A percentile compares a stretch with the other conserved stretches of the same genome.
These are phyloP conservation scores for Pasiphila rectangulata DNA, from an alignment of 2,888 invertebrate genomes.

Conservation along the genomic window DNA sequence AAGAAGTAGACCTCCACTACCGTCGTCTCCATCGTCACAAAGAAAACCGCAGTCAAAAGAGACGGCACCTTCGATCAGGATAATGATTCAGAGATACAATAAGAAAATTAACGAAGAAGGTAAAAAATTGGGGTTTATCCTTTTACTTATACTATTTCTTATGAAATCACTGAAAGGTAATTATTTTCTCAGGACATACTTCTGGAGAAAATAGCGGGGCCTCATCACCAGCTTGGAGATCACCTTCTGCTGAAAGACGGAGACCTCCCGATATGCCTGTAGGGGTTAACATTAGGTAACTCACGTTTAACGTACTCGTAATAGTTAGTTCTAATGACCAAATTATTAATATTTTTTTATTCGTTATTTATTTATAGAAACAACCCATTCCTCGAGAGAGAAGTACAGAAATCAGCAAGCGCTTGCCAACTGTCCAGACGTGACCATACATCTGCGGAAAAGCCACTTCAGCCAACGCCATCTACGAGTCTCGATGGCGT, in stretches of 20 bases:
- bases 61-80: slow-evolving; percentile 84
- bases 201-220: slow-evolving; percentile 82
- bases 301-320: too few relatives aligned
- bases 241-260: slow-evolving; percentile 82
- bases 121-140: too few relatives aligned
- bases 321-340: too few relatives aligned
- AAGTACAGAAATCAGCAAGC: slow-evolving; percentile 85
- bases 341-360: too few relatives aligned
- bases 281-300: slow-evolving; percentile 73
- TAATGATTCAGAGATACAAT: slow-evolving; percentile 86
- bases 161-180: not conserved
- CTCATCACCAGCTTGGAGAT: slow-evolving; percentile 84
- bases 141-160: not conserved
- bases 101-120: slow-evolving; percentile 83
- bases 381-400: slow-evolving; percentile 76
- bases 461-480: slow-evolving; percentile 50
- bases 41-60: slow-evolving; percentile 79
- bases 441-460: slow-evolving; percentile 57
- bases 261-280: slow-evolving; percentile 77
- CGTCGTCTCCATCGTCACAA: slow-evolving; percentile 82
- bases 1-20: slow-evolving; percentile 77
- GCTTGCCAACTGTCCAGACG: slow-evolving; percentile 74
- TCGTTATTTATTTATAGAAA: slow-evolving; percentile 49
- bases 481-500: slow-evolving; percentile 56
- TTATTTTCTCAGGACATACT: slow-evolving; percentile 53